Base-by-base conservation (phyloP, 1,140 invertebrate genomes). In the Brachionus angularis region DNA sequence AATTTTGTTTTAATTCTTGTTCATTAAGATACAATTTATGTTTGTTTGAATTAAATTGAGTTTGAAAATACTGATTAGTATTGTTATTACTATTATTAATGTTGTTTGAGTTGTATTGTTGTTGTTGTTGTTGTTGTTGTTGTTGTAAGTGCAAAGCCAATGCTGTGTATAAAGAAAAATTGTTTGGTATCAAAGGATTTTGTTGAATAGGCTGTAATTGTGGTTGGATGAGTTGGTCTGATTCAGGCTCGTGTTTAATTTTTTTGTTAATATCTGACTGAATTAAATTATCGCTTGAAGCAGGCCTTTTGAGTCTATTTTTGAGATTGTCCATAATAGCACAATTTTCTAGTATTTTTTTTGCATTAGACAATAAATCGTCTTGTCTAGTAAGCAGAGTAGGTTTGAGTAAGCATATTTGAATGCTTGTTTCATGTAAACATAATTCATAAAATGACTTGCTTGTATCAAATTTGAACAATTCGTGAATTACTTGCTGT, bases 131-230 rank as follows among this genome's bases (percentile, higher is more conserved):
- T n/a, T n/a, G n/a, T 42, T 58, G 53, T 2, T 34, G 33, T 58
- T 58, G 53, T 33, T 58, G 53, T 5, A 58, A 21, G 27, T 58
- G 53, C n/a, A 58, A 18, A 12, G 53, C 53, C 23, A 58, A 23
- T 23, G 53, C 53, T 8, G 53, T 58, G 33, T 58, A 58, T 12
- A 58, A 58, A 42, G n/a, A n/a, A n/a, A n/a, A n/a, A n/a, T n/a
- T n/a, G n/a, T n/a, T n/a, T n/a, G n/a, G n/a, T n/a, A n/a, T n/a
- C n/a, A n/a, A n/a, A n/a, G n/a, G n/a, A n/a, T n/a, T n/a, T n/a
- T n/a, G n/a, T n/a, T n/a, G n/a, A n/a, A n/a, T n/a, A n/a, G n/a
- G n/a, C n/a, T n/a, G n/a, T n/a, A n/a, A n/a, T n/a, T n/a, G n/a
- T n/a, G n/a, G n/a, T n/a, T n/a, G n/a, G n/a, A n/a, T n/a, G n/a